Base-by-base conservation (phyloP, 2,797 vertebrate genomes). In the Pteronotus mesoamericanus region DNA sequence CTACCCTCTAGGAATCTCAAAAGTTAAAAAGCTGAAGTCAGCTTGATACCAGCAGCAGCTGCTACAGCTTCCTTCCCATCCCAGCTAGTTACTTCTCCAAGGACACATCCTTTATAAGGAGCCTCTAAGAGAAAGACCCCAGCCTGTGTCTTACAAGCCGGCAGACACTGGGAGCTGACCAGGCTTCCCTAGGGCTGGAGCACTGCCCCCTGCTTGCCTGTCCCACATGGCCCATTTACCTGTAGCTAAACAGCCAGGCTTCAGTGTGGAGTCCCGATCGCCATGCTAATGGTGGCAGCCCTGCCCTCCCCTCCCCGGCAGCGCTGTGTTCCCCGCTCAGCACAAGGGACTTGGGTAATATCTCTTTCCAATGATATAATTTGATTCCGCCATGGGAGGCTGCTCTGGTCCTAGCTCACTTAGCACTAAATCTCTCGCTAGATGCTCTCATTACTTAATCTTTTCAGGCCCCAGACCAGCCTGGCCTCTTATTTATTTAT, bases 381-480 rank as follows among this genome's bases (percentile, higher is more conserved):
- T 98, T 97, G 97, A 97, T 98, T 97, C 92, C 96, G 91, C 95
- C 92, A 74, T 96, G 92, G 96, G 96, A 96, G 96, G 96, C 95
- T 93, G 94, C 95, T 95, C 92, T 85, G 94, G 95, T 96, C 94
- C 94, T 95, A 84, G 86, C 92, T 97, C 96, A 92, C 95, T 96
- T 93, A 89, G 94, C 95, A 96, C 96, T 97, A 96, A 97, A 97
- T 97, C 97, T 97, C 95, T 93, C 18, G 0, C 95, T 97, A 91
- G 97, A 96, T 97, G 90, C 86, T 97, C 97, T 96, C 96, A 96
- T 97, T 96, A 97, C 97, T 96, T 97, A 96, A 97, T 97, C 97
- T 96, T 93, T 91, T 85, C 91, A 93, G 91, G 89, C 86, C 95
- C 68, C 88, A 91, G 95, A 95, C 94, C 82, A 96, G 94, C 64